Evolutionary conservation across 1,140 invertebrate genomes (phyloP), one percentile per base, ranked within the genome.

Genomic region (Rhyacophila brunnea): DNA sequence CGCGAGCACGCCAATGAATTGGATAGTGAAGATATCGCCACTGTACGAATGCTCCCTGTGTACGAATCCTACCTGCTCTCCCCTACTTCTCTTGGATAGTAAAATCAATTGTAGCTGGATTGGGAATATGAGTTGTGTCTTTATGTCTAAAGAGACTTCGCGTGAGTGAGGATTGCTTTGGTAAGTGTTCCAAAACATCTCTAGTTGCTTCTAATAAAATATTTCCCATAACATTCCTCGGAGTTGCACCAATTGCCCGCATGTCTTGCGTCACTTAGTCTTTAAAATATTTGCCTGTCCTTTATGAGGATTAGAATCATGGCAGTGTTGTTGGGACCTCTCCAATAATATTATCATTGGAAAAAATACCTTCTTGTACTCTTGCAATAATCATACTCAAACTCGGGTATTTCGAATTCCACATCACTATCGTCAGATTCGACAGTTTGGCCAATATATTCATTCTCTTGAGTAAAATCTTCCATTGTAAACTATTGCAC

Each of bases 1-100:
- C n/a, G n/a, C n/a, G n/a, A n/a, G n/a, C n/a, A n/a, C n/a, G n/a
- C n/a, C n/a, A n/a, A n/a, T n/a, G n/a, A n/a, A n/a, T n/a, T n/a
- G n/a, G n/a, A n/a, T n/a, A n/a, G n/a, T n/a, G n/a, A n/a, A n/a
- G n/a, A n/a, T n/a, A n/a, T n/a, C n/a, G n/a, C n/a, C n/a, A n/a
- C n/a, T n/a, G n/a, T n/a, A n/a, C n/a, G n/a, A n/a, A n/a, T n/a
- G n/a, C n/a, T n/a, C n/a, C n/a, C n/a, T n/a, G n/a, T n/a, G n/a
- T n/a, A n/a, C n/a, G n/a, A n/a, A n/a, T n/a, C n/a, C n/a, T n/a
- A n/a, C n/a, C n/a, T n/a, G n/a, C n/a, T n/a, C n/a, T n/a, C n/a
- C n/a, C n/a, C n/a, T 58, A 60, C 57, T 42, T 43, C 28, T 53
- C 32, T 46, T 38, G 58, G 14, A 36, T 50, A 50, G 23, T 1